These are phyloP conservation scores for Ennomos fuscantarius DNA, from an alignment of 2,888 invertebrate genomes.

Conservation along the genomic window DNA sequence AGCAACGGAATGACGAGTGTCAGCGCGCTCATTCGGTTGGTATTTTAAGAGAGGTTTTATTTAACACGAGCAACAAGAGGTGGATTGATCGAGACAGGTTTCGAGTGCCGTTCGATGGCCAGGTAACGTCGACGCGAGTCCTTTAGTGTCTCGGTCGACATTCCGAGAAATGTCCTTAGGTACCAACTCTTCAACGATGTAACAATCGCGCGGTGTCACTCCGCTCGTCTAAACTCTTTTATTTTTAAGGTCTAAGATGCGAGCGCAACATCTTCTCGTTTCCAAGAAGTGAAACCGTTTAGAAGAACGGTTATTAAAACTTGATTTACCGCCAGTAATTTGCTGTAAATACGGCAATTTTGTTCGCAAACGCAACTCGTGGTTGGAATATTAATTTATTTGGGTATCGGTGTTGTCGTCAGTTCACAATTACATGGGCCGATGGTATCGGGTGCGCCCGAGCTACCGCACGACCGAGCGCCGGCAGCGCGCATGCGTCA, in stretches of 20 bases:
- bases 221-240: constrained; percentile 40
- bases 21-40: constrained; percentile 77
- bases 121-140: constrained; percentile 68
- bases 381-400: constrained; percentile 62
- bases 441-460: constrained; percentile 62
- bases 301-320: constrained; percentile 37
- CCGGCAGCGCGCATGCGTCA: constrained; percentile 57
- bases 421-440: constrained; percentile 61
- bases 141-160: constrained; percentile 70
- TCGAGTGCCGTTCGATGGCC: constrained; percentile 79
- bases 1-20: constrained; percentile 83
- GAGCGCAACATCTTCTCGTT: constrained; percentile 28
- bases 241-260: constrained; percentile 32
- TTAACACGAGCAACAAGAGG: constrained; percentile 83
- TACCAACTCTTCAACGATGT: constrained; percentile 63
- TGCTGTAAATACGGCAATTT: constrained; percentile 53
- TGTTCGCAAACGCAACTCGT: constrained; percentile 45
- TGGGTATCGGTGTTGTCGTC: constrained; percentile 50
- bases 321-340: constrained; percentile 48
- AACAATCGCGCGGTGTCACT: constrained; percentile 55
- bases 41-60: constrained; percentile 83
- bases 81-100: constrained; percentile 85
- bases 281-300: constrained; percentile 34
- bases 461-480: constrained; percentile 46
- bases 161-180: constrained; percentile 79